These are phyloP conservation scores for Heliconius nattereri DNA, from an alignment of 1,140 invertebrate species.

Conservation along the genomic window DNA sequence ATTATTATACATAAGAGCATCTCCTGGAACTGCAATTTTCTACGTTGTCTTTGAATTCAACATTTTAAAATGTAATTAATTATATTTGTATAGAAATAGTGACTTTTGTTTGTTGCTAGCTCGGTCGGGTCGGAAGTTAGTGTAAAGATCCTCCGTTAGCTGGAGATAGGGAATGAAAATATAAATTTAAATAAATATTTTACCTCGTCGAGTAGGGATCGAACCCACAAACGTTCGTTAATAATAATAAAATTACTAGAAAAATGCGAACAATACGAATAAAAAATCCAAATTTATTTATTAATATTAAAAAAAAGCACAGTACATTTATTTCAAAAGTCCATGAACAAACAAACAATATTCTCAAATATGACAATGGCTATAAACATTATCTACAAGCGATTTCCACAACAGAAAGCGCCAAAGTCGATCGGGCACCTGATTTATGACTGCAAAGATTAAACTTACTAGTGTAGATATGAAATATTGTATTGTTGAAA, in stretches of 20 bases:
- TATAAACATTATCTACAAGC: conserved; percentile 3
- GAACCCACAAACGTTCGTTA: no score
- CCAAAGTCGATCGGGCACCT: neutral
- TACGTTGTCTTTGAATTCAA: neutral
- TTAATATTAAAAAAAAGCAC: neutral
- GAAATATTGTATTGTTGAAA: neutral
- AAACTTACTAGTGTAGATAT: neutral
- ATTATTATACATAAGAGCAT: neutral
- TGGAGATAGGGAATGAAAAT: no score
- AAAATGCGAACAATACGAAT: neutral
- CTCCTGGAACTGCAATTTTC: neutral
- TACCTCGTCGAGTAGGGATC: no score
- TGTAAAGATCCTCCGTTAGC: no score
- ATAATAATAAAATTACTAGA: no score
- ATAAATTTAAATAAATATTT: no score
- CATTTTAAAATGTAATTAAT: neutral
- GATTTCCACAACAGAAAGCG: conserved; percentile 16
- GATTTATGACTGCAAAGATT: conserved; percentile 18
- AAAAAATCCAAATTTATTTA: neutral
- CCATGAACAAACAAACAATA: neutral
- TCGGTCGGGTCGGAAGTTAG: no score
- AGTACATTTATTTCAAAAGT: neutral
- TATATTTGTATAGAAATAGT: no score
- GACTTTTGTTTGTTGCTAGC: no score
- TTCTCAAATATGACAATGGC: conserved; percentile 9